Evolutionary conservation across 2,888 invertebrate genomes (phyloP).

Genomic region (Pollenia griseotomentosa): DNA sequence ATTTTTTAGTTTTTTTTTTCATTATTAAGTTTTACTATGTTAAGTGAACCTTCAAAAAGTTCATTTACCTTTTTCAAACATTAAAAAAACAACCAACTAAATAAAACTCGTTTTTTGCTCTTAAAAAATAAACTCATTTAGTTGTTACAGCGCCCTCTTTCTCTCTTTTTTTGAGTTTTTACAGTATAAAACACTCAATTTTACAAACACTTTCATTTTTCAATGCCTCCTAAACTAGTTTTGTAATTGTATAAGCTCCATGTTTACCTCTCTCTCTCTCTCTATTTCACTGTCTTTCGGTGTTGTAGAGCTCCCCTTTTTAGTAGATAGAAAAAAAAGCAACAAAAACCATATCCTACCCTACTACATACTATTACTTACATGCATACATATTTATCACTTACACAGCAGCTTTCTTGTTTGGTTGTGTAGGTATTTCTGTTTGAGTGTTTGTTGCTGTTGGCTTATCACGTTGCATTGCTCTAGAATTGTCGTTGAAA

Average conservation of each 20-base stretch:
- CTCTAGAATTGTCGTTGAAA: conserved; percentile 70
- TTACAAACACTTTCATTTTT: conserved; percentile 83
- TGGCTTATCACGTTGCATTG: conserved; percentile 72
- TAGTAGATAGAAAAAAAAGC: not conserved
- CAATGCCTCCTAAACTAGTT: conserved; percentile 81
- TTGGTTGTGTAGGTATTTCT: not conserved
- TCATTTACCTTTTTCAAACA: conserved; percentile 81
- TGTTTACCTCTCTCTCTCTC: not conserved
- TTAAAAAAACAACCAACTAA: conserved; percentile 29
- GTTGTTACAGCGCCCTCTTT: not conserved
- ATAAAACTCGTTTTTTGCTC: conserved; percentile 59
- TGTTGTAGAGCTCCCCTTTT: conserved; percentile 9
- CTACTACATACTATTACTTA: conserved; percentile 31
- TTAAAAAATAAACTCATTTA: conserved; percentile 40
- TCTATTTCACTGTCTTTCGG: too few relatives aligned
- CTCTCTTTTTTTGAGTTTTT: conserved; percentile 44
- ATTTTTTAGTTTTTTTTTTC: conserved; percentile 19
- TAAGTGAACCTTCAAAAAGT: conserved; percentile 84
- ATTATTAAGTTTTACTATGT: conserved; percentile 77
- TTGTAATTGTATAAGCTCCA: conserved; percentile 3
- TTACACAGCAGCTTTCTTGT: not conserved
- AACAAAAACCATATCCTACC: conserved; percentile 69
- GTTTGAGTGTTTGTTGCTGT: not conserved
- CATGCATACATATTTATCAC: not conserved
- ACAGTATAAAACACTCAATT: conserved; percentile 44